Percentiles rank a stretch among this genome's conserved stretches.
These are phyloP conservation scores for Eilema depressum DNA, from an alignment of 2,888 invertebrate species.

Conservation along the genomic window DNA sequence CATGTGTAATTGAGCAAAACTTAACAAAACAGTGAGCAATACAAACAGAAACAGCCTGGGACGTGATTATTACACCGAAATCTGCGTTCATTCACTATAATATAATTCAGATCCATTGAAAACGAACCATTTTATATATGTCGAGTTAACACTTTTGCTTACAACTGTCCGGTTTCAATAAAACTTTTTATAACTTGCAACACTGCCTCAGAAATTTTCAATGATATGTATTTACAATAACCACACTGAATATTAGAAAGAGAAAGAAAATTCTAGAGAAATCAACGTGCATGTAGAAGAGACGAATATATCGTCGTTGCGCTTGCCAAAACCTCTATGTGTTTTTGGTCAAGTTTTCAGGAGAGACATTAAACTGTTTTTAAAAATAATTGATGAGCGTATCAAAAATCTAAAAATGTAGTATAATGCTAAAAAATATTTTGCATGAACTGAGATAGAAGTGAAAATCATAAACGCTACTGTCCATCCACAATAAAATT, in stretches of 20 bases:
- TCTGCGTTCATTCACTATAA: conserved; percentile 30
- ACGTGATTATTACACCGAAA: conserved; percentile 38
- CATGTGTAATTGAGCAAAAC: conserved; percentile 84
- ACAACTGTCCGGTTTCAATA: conserved; percentile 46
- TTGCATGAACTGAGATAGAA: no score
- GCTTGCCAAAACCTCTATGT: no score
- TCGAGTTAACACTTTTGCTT: conserved; percentile 27
- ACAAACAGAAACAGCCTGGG: conserved; percentile 68
- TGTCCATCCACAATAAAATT: no score
- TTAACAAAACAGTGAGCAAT: conserved; percentile 85
- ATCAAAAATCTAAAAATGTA: no score
- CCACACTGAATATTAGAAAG: conserved; percentile 59
- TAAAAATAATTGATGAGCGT: no score
- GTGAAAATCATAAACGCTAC: no score
- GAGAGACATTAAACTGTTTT: no score
- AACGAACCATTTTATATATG: conserved; percentile 27
- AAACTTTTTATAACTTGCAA: conserved; percentile 57
- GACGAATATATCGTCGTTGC: no score
- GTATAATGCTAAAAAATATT: no score
- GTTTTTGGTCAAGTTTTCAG: no score
- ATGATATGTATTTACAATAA: conserved; percentile 85
- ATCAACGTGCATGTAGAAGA: conserved; percentile 45
- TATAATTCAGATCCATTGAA: conserved; percentile 31
- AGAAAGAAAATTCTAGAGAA: conserved; percentile 40
- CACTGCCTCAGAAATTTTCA: conserved; percentile 71